Base-by-base conservation (phyloP, 2,113 vertebrate genomes). In the Ameiurus melas region DNA sequence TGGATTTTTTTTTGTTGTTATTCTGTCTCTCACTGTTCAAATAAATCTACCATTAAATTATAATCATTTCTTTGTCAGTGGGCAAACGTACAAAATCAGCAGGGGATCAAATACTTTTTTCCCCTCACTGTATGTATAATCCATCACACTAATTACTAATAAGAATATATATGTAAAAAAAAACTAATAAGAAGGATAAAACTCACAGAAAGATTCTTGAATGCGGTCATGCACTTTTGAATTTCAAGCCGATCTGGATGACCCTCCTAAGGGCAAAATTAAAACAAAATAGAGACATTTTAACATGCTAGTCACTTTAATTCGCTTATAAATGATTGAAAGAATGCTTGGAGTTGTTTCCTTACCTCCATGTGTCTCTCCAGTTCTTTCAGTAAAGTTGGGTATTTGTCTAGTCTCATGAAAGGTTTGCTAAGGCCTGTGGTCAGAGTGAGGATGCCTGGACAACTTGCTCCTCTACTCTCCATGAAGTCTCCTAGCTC, bases 361-460 rank as follows among this genome's bases (percentile, higher is more conserved):
- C 25, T n/a, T 95, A 99, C 98, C 97, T 99, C 98, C 97, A 99
- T 99, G 94, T 99, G 98, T 87, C 98, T 96, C 94, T 99, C 98
- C 87, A 99, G 96, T 90, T 99, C 98, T 95, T 98, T 98, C 90
- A 99, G 97, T 92, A 99, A 94, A 0, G 96, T 97, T 43, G 98
- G 97, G 93, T 99, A 99, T 94, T 98, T 99, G 94, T 99, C 98
- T 85, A 99, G 96, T 92, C 98, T 97, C 98, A 99, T 97, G 90
- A 99, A 99, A n/a, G 98, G 98, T 94, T 98, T 99, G 95, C 98
- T 99, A 93, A 99, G 97, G 94, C 98, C 98, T 0, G 98, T 98
- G 91, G 98, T 99, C 92, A 99, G 92, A 39, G 97, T 97, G 85
- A 99, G 97, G 93, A 99, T 98, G 82, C 98, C 98, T 0, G 98